Percentiles rank a stretch among this genome's conserved stretches.
Evolutionary conservation across 2,797 vertebrate species (phyloP).

Genomic region (Monodelphis domestica): DNA sequence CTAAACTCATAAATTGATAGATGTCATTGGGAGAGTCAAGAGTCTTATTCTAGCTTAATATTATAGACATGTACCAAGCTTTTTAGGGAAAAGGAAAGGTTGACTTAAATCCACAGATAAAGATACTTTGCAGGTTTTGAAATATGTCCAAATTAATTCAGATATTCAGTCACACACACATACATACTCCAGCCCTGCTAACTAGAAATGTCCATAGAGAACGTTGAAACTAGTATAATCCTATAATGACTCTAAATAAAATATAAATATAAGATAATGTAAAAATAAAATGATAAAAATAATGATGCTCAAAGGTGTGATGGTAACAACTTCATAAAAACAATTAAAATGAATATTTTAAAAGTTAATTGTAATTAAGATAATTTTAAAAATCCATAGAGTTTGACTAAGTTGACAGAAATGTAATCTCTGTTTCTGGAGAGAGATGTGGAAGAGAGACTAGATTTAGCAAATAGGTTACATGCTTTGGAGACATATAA

Average conservation of each 20-base stretch:
- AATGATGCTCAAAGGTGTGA: not conserved
- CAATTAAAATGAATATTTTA: conserved; percentile 65
- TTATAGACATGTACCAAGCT: conserved; percentile 67
- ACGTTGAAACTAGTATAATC: not conserved
- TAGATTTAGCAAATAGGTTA: conserved; percentile 48
- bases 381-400: conserved; percentile 71
- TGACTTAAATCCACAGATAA: conserved; percentile 80
- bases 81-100: conserved; percentile 74
- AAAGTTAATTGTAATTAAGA: conserved; percentile 80
- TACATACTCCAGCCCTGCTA: conserved; percentile 80
- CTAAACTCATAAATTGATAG: conserved; percentile 68
- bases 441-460: conserved; percentile 57
- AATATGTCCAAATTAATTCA: conserved; percentile 84
- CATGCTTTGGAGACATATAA: conserved; percentile 37
- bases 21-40: conserved; percentile 69
- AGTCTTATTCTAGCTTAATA: conserved; percentile 75
- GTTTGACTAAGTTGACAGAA: conserved; percentile 75
- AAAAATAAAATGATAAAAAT: too few species aligned
- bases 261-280: too few species aligned
- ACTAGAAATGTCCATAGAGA: conserved; percentile 67
- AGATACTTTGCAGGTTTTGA: conserved; percentile 81
- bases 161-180: conserved; percentile 81
- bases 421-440: conserved; percentile 70
- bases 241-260: not conserved
- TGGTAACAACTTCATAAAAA: conserved; percentile 46